Percentiles rank a stretch among this genome's conserved stretches.
These are phyloP conservation scores for Tetragnatha montana DNA, from an alignment of 2,888 invertebrate genomes.

Conservation along the genomic window DNA sequence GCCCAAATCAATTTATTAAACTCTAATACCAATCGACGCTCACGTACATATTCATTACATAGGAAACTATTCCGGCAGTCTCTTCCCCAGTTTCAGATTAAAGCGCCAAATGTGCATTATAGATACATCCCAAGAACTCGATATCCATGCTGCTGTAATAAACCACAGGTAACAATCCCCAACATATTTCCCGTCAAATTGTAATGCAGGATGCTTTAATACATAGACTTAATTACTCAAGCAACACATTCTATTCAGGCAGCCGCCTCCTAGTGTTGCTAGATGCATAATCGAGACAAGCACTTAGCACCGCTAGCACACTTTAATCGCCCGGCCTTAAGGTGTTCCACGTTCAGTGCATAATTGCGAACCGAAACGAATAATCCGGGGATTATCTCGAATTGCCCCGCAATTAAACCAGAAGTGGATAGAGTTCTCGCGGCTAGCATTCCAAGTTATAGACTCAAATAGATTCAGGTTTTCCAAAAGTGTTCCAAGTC, in stretches of 20 bases:
- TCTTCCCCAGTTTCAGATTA: conserved; percentile 16
- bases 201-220: conserved; percentile 37
- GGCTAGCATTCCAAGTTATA: too few species aligned
- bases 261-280: conserved; percentile 13
- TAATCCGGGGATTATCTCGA: conserved; percentile 40
- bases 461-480: too few species aligned
- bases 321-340: conserved; percentile 39
- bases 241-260: conserved; percentile 30
- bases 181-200: conserved; percentile 42
- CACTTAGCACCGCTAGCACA: conserved; percentile 34
- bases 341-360: conserved; percentile 24
- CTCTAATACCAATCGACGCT: background rate
- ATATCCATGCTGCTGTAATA: conserved; percentile 23
- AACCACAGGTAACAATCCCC: conserved; percentile 49
- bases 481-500: background rate
- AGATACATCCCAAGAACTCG: conserved; percentile 15
- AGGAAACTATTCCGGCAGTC: background rate
- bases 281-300: conserved; percentile 7
- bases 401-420: conserved; percentile 38
- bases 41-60: background rate
- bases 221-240: conserved; percentile 47
- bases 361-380: conserved; percentile 31
- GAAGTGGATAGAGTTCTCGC: conserved; percentile 12
- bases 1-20: background rate
- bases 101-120: conserved; percentile 34